Percentiles rank a stretch among this genome's conserved stretches.
Evolutionary conservation across 1,140 invertebrate genomes (phyloP).

Genomic region (Asbolus verrucosus): DNA sequence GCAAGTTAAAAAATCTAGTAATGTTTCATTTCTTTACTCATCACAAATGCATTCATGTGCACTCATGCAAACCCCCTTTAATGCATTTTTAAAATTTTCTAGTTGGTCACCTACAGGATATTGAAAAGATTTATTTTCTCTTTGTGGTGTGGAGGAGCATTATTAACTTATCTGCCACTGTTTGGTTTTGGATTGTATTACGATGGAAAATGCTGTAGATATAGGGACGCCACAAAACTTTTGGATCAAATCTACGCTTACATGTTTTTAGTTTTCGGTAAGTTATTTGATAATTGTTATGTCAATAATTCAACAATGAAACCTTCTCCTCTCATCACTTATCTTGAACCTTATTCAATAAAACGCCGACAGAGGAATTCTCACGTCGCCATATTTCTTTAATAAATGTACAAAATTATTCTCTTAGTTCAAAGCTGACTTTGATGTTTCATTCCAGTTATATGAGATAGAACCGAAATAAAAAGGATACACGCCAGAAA

Average conservation of each 20-base stretch:
- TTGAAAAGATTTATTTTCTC: conserved; percentile 78
- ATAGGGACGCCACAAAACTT: conserved; percentile 74
- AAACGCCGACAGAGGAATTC: neutral
- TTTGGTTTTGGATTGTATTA: conserved; percentile 85
- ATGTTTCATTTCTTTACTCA: too few relatives aligned
- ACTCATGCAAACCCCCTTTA: too few relatives aligned
- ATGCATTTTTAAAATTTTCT: conserved; percentile 62
- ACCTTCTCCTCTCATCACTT: neutral
- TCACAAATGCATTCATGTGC: too few relatives aligned
- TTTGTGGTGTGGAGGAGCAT: conserved; percentile 76
- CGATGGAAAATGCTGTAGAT: conserved; percentile 72
- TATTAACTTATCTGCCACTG: conserved; percentile 81
- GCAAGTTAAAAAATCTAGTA: too few relatives aligned
- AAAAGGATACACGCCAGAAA: too few relatives aligned
- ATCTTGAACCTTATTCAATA: neutral
- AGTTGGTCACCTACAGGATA: conserved; percentile 85
- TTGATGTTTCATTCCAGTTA: neutral
- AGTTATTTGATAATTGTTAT: conserved; percentile 57
- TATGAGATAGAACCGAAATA: neutral
- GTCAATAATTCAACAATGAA: neutral
- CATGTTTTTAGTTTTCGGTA: conserved; percentile 83
- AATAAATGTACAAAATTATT: conserved; percentile 15
- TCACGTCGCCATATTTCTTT: neutral
- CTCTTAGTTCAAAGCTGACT: neutral
- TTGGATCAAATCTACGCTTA: conserved; percentile 81